Conservation (phyloP, 1,140 invertebrate genomes). For the Polypedilum vanderplanki region DNA sequence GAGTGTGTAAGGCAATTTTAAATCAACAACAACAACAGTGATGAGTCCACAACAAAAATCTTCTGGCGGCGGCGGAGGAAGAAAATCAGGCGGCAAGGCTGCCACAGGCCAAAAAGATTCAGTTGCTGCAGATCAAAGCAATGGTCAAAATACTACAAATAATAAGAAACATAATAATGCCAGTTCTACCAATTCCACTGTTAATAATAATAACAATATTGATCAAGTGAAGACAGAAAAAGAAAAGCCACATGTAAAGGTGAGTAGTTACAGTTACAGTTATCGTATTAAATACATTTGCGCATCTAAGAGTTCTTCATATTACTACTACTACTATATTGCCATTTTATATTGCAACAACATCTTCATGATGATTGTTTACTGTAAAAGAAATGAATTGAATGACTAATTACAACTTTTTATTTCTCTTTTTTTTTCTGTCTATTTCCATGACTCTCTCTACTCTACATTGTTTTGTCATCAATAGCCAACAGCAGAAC, state of each 20-base stretch:
- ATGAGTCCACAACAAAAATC: constrained; percentile 22
- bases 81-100: background rate
- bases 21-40: background rate
- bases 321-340: background rate
- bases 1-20: constrained; percentile 1
- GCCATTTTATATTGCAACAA: constrained; percentile 11
- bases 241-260: constrained; percentile 42
- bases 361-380: background rate
- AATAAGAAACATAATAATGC: constrained; percentile 23
- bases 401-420: background rate
- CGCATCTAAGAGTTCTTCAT: background rate
- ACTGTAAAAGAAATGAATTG: background rate
- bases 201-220: constrained; percentile 36
- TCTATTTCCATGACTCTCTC: background rate
- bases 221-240: constrained; percentile 44
- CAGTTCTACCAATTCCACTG: background rate
- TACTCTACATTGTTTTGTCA: background rate
- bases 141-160: background rate
- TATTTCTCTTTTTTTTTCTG: background rate
- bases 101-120: background rate
- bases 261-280: constrained; percentile 21
- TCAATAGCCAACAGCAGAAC: constrained; percentile 46
- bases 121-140: background rate
- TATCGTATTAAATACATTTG: background rate
- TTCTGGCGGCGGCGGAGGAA: constrained; percentile 6